Evolutionary conservation across 2,888 invertebrate species (phyloP), one percentile per base, ranked within the genome.

Genomic region (Ganaspis brasiliensis): DNA sequence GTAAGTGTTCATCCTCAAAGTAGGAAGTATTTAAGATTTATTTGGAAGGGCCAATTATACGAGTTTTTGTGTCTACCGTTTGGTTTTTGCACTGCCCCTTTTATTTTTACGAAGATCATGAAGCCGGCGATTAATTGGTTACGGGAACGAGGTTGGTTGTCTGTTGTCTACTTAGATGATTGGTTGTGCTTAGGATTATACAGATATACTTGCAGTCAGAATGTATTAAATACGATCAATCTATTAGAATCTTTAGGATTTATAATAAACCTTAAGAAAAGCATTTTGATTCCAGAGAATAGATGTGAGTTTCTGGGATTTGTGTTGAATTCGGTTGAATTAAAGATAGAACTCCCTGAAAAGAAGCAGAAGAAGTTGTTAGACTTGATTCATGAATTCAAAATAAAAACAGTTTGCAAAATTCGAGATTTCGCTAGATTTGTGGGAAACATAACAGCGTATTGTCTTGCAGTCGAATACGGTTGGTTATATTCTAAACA

Each of bases 351-450:
- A 21, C 14, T 57, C 3, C 26, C 56, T 1, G 14, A 57, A 12
- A 24, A 57, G 24, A 57, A 57, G 5, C 1, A 24, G 2, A 5
- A 24, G 3, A 57, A 26, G 2, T 21, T 57, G 1, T 14, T 57
- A 24, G 6, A 1, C 1, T 26, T 24, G 2, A 57, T 57, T 26
- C 12, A 2, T 2, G 10, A 10, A 6, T 40, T 40, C 9, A 3
- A 40, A 40, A 12, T 8, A 1, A 35, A 55, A 21, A 52, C 1
- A 45, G 21, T n/a, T 21, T 75, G 70, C 16, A 40, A 70, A 12
- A 35, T 75, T 12, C 70, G 75, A n/a, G 31, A 75, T n/a, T 71
- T 49, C 31, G 40, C 71, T 2, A 59, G 59, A 31, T 75, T 71
- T 31, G 57, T 75, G 16, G 71, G 71, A 16, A n/a, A 49, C 12